Evolutionary conservation across 1,140 invertebrate species (phyloP), one percentile per base, ranked within the genome.

Genomic region (Phthorimaea operculella): DNA sequence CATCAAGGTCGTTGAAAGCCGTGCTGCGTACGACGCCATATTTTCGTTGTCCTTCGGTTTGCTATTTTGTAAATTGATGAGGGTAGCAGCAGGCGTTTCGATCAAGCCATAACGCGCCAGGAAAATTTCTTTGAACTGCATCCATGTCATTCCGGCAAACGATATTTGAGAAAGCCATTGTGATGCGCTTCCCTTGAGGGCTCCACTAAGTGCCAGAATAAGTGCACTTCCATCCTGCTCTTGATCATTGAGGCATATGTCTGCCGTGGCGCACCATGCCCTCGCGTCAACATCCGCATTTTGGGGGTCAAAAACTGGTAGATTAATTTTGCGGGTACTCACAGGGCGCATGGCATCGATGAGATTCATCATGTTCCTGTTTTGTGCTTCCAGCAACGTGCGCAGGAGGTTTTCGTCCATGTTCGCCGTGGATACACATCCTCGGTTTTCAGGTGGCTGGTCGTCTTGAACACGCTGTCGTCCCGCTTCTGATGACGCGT

Each of bases 71-170:
- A 18, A 15, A 16, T 48, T 28, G 21, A 28, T 6, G 21, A 28
- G 21, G 21, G 21, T 28, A 28, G 21, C 21, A 28, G 21, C 21
- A 28, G 21, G 21, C 21, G 21, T 28, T 6, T 28, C 9, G 10
- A 15, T 16, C 10, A 15, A 18, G n/a, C 10, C 17, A 16, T 16
- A 48, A 15, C 11, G n/a, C 45, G n/a, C 10, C 9, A 11, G n/a
- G 45, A 14, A 48, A 48, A 16, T 18, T 14, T 16, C 10, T 18
- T 48, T 60, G 14, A 63, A 63, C 39, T 58, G 44, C 5, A 9
- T 34, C 63, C 60, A 66, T 15, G 55, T 66, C 4, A 68, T 66
- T 1, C 62, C 63, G 47, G 48, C 54, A 42, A 56, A 66, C 33
- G 57, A 58, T 4, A 51, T 17, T 11, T 34, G 21, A 10, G 50